These are phyloP conservation scores for Drosophila testacea DNA, from an alignment of 2,888 invertebrate species.

Conservation along the genomic window DNA sequence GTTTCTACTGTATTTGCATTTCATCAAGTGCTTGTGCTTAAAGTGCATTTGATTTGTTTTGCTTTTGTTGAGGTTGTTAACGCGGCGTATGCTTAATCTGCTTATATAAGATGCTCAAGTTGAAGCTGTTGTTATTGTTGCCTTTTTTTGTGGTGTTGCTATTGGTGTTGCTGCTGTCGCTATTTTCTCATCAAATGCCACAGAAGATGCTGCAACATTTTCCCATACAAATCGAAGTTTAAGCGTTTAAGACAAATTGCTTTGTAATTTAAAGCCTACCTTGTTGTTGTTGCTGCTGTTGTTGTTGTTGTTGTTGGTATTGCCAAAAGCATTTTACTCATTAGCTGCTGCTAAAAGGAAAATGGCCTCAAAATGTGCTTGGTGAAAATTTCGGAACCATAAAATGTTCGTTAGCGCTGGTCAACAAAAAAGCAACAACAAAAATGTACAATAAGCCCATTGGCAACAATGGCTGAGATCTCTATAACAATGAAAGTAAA, in stretches of 20 bases:
- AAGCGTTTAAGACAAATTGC: conserved; percentile 65
- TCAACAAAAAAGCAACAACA: conserved; percentile 23
- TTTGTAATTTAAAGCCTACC: conserved; percentile 65
- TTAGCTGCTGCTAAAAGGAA: conserved; percentile 75
- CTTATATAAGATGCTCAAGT: conserved; percentile 55
- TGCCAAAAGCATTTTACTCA: conserved; percentile 69
- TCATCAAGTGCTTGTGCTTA: conserved; percentile 26
- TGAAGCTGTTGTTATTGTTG: conserved; percentile 18
- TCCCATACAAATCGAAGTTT: conserved; percentile 69
- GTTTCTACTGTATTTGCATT: conserved; percentile 31
- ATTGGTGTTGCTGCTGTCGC: conserved; percentile 37
- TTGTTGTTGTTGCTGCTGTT: conserved; percentile 22
- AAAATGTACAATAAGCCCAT: conserved; percentile 31
- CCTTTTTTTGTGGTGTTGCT: conserved; percentile 21
- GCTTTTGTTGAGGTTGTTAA: conserved; percentile 19
- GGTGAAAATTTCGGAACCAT: conserved; percentile 57
- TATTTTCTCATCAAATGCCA: conserved; percentile 59
- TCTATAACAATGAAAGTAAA: conserved; percentile 70
- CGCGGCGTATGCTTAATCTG: conserved; percentile 51
- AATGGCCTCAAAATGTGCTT: conserved; percentile 45
- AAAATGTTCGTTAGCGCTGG: conserved; percentile 61
- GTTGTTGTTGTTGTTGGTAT: conserved; percentile 28
- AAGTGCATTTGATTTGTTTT: conserved; percentile 38
- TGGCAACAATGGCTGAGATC: conserved; percentile 54
- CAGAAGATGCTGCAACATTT: conserved; percentile 65